A percentile compares a stretch with the other conserved stretches of the same genome.
These are phyloP conservation scores for Pempheris klunzingeri DNA, from an alignment of 2,797 vertebrate species.

Conservation along the genomic window DNA sequence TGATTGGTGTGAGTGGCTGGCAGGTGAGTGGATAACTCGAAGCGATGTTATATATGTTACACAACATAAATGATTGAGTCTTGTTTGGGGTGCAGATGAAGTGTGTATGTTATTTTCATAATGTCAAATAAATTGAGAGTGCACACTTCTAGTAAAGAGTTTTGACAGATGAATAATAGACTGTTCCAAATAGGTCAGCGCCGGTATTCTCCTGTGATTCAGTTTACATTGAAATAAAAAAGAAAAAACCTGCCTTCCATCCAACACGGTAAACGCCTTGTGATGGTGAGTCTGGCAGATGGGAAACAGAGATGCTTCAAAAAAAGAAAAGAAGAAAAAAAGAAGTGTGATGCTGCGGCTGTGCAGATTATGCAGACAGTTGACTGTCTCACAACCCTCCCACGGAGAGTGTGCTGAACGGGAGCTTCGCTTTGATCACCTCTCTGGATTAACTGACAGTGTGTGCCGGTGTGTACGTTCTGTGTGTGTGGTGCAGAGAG, in stretches of 20 bases:
- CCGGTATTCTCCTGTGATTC: slow-evolving; percentile 40
- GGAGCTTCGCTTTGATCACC: slow-evolving; percentile 77
- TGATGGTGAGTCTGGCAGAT: slow-evolving; percentile 52
- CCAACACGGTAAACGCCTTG: slow-evolving; percentile 22
- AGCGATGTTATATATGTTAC: background rate
- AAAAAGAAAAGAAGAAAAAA: slow-evolving; percentile 3
- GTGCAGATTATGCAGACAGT: slow-evolving; percentile 69
- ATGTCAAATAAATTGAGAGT: slow-evolving; percentile 28
- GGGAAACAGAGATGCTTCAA: slow-evolving; percentile 45
- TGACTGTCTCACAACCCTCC: slow-evolving; percentile 79
- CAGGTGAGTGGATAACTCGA: too few species aligned
- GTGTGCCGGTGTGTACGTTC: slow-evolving; percentile 29
- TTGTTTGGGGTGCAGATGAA: background rate
- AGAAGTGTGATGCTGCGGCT: slow-evolving; percentile 48
- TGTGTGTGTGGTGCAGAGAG: slow-evolving; percentile 25
- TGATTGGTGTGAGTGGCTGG: too few species aligned
- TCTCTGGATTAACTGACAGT: slow-evolving; percentile 70
- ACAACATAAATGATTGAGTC: slow-evolving; percentile 5
- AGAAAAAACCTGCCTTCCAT: slow-evolving; percentile 28
- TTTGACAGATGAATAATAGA: slow-evolving; percentile 32
- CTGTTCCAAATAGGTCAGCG: slow-evolving; percentile 57
- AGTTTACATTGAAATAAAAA: slow-evolving; percentile 11
- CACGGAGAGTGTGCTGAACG: slow-evolving; percentile 73
- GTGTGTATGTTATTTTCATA: background rate
- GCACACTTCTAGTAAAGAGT: background rate